Evolutionary conservation across 2,797 vertebrate species (phyloP).

Genomic region (Varecia variegata): DNA sequence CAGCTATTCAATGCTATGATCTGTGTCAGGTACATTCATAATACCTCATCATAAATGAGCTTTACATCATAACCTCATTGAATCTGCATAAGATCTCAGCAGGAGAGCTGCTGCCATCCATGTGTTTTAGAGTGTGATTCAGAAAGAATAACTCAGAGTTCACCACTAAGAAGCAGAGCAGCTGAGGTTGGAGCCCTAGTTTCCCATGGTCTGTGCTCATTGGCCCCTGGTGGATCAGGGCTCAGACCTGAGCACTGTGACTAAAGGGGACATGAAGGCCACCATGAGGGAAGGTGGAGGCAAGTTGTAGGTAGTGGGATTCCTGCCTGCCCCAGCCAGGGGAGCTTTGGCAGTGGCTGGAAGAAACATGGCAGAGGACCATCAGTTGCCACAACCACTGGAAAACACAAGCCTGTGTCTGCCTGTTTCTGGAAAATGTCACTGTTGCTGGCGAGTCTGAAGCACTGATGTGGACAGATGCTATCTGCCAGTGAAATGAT

Average conservation of each 20-base stretch:
- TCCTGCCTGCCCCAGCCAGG: neutral
- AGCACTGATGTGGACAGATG: slow-evolving; percentile 18
- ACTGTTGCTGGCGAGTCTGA: neutral
- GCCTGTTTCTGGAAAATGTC: slow-evolving; percentile 26
- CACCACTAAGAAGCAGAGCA: neutral
- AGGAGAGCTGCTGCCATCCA: neutral
- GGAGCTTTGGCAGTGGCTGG: neutral
- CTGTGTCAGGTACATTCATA: neutral
- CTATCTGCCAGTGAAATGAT: slow-evolving; percentile 1
- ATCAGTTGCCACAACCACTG: neutral
- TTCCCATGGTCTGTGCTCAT: neutral
- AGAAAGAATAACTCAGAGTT: neutral
- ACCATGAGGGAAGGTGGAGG: neutral
- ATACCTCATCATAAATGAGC: neutral
- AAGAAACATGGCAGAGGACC: neutral
- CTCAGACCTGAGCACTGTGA: neutral
- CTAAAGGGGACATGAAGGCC: neutral
- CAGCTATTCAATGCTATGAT: neutral
- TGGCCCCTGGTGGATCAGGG: neutral
- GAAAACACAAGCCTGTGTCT: neutral
- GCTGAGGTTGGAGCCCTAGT: neutral
- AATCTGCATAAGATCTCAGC: neutral
- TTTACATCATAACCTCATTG: neutral
- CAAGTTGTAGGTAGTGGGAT: neutral
- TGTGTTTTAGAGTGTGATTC: neutral